phyloP scores from a whole-genome alignment of 1,140 invertebrate species.

The Trichonephila clavata region DNA sequence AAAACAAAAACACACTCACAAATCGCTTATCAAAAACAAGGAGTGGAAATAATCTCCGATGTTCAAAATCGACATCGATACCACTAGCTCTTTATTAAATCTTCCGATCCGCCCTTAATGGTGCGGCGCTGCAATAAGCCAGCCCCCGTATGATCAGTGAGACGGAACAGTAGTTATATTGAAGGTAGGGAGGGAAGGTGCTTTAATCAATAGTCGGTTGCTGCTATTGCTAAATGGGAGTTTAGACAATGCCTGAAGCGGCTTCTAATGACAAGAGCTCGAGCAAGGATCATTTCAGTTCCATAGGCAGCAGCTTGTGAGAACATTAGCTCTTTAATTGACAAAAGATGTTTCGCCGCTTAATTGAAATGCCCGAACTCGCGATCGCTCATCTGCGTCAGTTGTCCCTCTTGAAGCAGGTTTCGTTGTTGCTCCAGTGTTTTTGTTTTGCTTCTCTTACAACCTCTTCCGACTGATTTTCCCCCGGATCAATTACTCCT shows the following conservation, averaged over 20 bases:
- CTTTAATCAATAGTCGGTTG: slow-evolving; percentile 62
- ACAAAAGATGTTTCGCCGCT: slow-evolving; percentile 77
- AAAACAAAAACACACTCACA: slow-evolving; percentile 57
- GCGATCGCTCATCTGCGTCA: slow-evolving; percentile 72
- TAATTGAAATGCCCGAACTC: slow-evolving; percentile 74
- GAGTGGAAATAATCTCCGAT: slow-evolving; percentile 74
- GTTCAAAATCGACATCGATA: slow-evolving; percentile 72
- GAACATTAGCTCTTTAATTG: slow-evolving; percentile 77
- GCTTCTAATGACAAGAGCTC: slow-evolving; percentile 73
- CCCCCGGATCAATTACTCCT: slow-evolving; percentile 10
- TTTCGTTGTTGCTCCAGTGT: background rate
- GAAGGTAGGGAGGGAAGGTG: slow-evolving; percentile 30
- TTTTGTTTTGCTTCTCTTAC: background rate
- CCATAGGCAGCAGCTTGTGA: slow-evolving; percentile 71
- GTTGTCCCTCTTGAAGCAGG: background rate
- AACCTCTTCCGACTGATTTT: slow-evolving; percentile 11
- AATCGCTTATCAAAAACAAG: slow-evolving; percentile 73
- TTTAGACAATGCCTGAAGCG: slow-evolving; percentile 72
- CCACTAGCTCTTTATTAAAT: slow-evolving; percentile 74
- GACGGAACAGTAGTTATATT: slow-evolving; percentile 71
- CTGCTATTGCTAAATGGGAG: slow-evolving; percentile 75
- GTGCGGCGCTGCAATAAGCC: slow-evolving; percentile 61
- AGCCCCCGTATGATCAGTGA: slow-evolving; percentile 48
- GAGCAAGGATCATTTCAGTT: slow-evolving; percentile 75
- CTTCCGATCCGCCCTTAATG: slow-evolving; percentile 72